phyloP scores from a whole-genome alignment of 92 coral and sea anemone species.

The Plumapathes pennacea region DNA sequence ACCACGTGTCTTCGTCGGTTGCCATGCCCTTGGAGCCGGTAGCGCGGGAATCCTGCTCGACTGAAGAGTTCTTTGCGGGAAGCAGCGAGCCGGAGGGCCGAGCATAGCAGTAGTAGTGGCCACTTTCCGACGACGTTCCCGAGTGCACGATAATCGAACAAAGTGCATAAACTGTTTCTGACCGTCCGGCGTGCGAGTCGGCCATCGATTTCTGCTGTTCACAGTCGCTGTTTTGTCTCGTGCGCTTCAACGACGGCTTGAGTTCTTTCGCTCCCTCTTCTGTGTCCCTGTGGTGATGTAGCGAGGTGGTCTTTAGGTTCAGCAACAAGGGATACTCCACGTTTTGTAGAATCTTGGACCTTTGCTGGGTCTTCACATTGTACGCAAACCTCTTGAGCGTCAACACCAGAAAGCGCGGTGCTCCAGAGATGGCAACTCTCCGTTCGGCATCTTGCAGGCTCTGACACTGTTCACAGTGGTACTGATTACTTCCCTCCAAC shows the following conservation, averaged over 20 bases:
- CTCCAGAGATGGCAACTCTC: slow-evolving; percentile 73
- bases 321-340: slow-evolving; percentile 76
- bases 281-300: no score
- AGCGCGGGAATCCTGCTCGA: neutral
- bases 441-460: slow-evolving; percentile 92
- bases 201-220: neutral
- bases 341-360: slow-evolving; percentile 84
- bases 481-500: slow-evolving; percentile 83
- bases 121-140: slow-evolving; percentile 96
- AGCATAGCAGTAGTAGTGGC: slow-evolving; percentile 95
- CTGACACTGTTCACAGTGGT: slow-evolving; percentile 87
- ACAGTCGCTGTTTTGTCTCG: slow-evolving; percentile 22
- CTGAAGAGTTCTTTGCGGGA: neutral
- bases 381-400: slow-evolving; percentile 89
- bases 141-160: slow-evolving; percentile 95
- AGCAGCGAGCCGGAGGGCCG: slow-evolving; percentile 39
- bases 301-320: no score
- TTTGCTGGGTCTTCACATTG: slow-evolving; percentile 78
- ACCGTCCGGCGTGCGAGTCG: slow-evolving; percentile 5
- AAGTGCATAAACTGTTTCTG: slow-evolving; percentile 63
- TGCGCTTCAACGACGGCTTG: slow-evolving; percentile 34
- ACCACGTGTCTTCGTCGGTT: slow-evolving; percentile 55
- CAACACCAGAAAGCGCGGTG: slow-evolving; percentile 75
- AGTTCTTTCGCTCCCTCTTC: no score
- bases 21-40: slow-evolving; percentile 6